Evolutionary conservation across 2,113 vertebrate species (phyloP).

Genomic region (sheep (Ovis aries)): ARS-UI_Ramb_v3.0 NC_056063.1:72278001-72278500

Average conservation of each 20-base stretch:
- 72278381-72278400: neutral
- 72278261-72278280: neutral
- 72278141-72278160: neutral
- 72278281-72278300: neutral
- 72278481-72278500: neutral
- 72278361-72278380: no score
- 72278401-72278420: neutral
- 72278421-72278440: neutral
- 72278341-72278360: no score
- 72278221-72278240: neutral
- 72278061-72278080: neutral
- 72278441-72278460: neutral
- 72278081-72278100: neutral
- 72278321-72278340: rapidly evolving
- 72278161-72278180: neutral
- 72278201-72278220: neutral
- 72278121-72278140: neutral
- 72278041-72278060: neutral
- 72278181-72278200: neutral
- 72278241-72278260: neutral
- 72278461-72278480: neutral
- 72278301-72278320: no score
- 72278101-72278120: neutral
- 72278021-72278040: neutral
- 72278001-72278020: neutral